These are phyloP conservation scores for Pyrrhia umbra DNA, from an alignment of 2,888 invertebrate species.

Conservation along the genomic window DNA sequence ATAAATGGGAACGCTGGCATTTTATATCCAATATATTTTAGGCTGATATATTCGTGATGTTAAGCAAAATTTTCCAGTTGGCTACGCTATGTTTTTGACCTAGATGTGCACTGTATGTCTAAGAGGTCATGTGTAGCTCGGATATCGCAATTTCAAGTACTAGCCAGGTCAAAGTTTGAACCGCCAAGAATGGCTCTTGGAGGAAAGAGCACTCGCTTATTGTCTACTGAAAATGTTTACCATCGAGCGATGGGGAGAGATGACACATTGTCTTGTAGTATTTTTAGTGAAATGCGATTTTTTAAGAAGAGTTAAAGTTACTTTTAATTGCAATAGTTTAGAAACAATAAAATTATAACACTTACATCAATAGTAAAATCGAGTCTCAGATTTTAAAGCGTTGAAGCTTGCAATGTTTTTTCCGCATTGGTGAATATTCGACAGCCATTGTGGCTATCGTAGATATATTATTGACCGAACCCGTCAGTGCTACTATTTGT, in stretches of 20 bases:
- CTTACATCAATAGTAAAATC: too few relatives aligned
- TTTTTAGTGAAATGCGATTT: background rate
- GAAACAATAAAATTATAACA: too few relatives aligned
- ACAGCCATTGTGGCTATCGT: conserved; percentile 10
- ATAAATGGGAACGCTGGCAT: conserved; percentile 11
- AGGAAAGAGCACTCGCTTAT: conserved; percentile 18
- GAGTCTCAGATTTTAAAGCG: conserved; percentile 24
- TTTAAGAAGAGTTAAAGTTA: background rate
- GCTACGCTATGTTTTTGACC: conserved; percentile 48
- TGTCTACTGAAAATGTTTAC: conserved; percentile 41
- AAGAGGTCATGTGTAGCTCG: conserved; percentile 41
- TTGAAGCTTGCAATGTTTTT: conserved; percentile 23
- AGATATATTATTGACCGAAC: conserved; percentile 16
- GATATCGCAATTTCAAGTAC: conserved; percentile 46
- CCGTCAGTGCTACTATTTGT: conserved; percentile 21
- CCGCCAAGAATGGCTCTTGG: conserved; percentile 19
- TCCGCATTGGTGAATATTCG: conserved; percentile 12
- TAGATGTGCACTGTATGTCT: conserved; percentile 36
- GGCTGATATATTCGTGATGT: conserved; percentile 9
- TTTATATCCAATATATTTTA: conserved; percentile 21
- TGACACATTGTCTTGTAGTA: background rate
- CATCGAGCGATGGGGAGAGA: conserved; percentile 15
- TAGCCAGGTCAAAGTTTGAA: conserved; percentile 28
- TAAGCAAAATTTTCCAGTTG: conserved; percentile 21
- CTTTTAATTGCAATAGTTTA: too few relatives aligned